Conservation (phyloP, 1,140 invertebrate genomes). For the Drosophila ananassae region DNA sequence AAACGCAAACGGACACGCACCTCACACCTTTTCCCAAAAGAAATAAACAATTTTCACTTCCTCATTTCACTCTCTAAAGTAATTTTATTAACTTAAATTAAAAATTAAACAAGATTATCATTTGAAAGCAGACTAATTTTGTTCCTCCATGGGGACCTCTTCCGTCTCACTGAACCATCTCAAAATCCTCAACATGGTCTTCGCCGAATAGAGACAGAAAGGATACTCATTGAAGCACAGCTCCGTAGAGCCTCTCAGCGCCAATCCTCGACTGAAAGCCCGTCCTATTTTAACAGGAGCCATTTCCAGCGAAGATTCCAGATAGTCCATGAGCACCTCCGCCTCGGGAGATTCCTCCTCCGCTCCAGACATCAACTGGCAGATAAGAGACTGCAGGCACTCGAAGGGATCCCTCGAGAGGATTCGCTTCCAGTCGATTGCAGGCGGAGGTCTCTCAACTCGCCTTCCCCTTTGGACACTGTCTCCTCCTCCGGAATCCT, state of each 20-base stretch:
- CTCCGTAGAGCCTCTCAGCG: constrained; percentile 55
- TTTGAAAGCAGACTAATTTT: constrained; percentile 5
- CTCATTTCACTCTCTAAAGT: constrained; percentile 14
- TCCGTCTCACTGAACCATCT: constrained; percentile 70
- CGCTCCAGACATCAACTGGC: constrained; percentile 79
- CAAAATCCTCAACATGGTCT: constrained; percentile 77
- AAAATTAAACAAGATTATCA: not conserved
- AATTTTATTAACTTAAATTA: constrained; percentile 10
- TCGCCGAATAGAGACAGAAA: constrained; percentile 81
- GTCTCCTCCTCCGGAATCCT: constrained; percentile 22
- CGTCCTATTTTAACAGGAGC: constrained; percentile 70
- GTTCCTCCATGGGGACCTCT: constrained; percentile 18
- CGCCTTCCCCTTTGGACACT: not conserved
- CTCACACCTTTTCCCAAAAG: constrained; percentile 5
- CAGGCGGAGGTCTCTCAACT: not conserved
- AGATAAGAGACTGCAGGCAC: constrained; percentile 79
- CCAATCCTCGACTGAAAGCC: constrained; percentile 74
- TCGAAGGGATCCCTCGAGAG: constrained; percentile 79
- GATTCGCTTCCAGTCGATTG: constrained; percentile 80
- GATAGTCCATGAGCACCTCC: constrained; percentile 66
- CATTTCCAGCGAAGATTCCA: constrained; percentile 68
- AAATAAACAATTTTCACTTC: constrained; percentile 18
- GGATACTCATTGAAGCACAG: constrained; percentile 78
- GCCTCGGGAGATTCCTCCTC: constrained; percentile 70
- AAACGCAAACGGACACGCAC: not conserved